Percentiles rank a stretch among this genome's conserved stretches.
phyloP scores from a whole-genome alignment of 2,113 vertebrate genomes.

The Tragelaphus strepsiceros region DNA sequence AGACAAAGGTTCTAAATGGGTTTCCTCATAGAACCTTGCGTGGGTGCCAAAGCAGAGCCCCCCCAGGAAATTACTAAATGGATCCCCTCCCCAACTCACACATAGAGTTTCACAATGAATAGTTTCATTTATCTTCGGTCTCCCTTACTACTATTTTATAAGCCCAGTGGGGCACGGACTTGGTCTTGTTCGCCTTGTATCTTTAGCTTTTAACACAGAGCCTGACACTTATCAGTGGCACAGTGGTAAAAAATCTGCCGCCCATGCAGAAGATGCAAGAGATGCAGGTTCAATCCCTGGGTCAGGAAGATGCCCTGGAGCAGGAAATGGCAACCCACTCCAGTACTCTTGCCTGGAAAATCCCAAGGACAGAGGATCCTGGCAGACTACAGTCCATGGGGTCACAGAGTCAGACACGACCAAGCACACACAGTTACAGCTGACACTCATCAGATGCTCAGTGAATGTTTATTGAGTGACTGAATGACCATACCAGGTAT shows the following conservation, averaged over 20 bases:
- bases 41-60: background rate
- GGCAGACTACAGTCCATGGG: background rate
- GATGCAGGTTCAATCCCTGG: background rate
- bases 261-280: background rate
- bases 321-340: background rate
- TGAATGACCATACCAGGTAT: background rate
- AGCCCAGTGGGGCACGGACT: background rate
- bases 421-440: background rate
- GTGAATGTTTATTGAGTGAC: background rate
- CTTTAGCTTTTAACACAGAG: background rate
- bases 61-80: background rate
- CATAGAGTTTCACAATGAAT: background rate
- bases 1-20: background rate
- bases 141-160: background rate
- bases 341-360: background rate
- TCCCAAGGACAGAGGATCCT: background rate
- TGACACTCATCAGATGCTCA: background rate
- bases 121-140: background rate
- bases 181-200: background rate
- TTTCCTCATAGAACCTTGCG: background rate
- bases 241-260: background rate
- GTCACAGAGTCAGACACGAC: background rate
- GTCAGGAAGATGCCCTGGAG: background rate
- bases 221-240: background rate
- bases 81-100: background rate